Percentiles rank a stretch among this genome's conserved stretches.
phyloP scores from a whole-genome alignment of 2,797 vertebrate species.

The Benthosema pterotum region DNA sequence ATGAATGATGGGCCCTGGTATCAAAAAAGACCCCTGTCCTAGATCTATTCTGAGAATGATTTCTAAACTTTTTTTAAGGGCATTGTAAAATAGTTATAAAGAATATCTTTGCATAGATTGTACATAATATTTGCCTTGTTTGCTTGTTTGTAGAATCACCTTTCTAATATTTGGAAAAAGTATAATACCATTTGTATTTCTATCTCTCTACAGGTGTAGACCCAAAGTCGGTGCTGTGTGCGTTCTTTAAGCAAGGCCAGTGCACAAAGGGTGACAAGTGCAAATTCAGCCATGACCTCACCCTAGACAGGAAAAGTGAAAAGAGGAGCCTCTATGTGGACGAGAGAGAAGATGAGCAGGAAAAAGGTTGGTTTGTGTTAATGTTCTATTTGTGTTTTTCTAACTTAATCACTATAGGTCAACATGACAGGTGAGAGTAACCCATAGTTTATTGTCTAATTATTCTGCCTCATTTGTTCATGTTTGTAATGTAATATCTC shows the following conservation, averaged over 20 bases:
- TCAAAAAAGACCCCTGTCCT: too few relatives aligned
- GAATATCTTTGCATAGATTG: too few relatives aligned
- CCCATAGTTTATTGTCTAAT: too few relatives aligned
- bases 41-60: too few relatives aligned
- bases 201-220: conserved; percentile 85
- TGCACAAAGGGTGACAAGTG: conserved; percentile 98
- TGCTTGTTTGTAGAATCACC: too few relatives aligned
- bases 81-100: too few relatives aligned
- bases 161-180: too few relatives aligned
- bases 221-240: conserved; percentile 97
- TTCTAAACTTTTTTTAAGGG: too few relatives aligned
- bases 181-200: neutral
- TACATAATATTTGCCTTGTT: too few relatives aligned
- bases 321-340: conserved; percentile 96
- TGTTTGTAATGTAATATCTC: neutral
- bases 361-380: conserved; percentile 82
- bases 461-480: conserved; percentile 23
- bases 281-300: conserved; percentile 96
- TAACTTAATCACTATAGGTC: neutral
- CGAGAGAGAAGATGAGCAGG: conserved; percentile 93
- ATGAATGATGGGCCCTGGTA: too few relatives aligned
- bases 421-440: too few relatives aligned
- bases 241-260: conserved; percentile 98
- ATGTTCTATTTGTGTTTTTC: neutral
- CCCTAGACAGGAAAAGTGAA: conserved; percentile 95